A percentile compares a stretch with the other conserved stretches of the same genome.
These are phyloP conservation scores for Callipepla squamata DNA, from an alignment of 2,113 vertebrate species.

Conservation along the genomic window DNA sequence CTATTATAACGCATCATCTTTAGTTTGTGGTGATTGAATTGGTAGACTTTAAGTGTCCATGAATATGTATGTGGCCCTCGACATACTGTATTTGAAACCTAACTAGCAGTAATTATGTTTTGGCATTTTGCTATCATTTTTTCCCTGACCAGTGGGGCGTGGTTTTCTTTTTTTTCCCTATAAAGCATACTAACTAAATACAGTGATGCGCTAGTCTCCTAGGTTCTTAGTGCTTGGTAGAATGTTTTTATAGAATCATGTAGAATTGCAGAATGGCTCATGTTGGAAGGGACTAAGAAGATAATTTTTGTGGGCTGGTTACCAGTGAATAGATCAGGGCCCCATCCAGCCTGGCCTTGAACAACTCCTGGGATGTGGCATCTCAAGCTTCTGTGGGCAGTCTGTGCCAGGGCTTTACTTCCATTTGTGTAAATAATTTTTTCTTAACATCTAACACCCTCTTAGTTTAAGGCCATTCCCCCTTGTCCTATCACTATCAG, in stretches of 20 bases:
- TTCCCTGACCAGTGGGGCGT: neutral
- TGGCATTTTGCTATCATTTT: neutral
- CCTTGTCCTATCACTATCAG: no score
- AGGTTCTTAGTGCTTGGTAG: neutral
- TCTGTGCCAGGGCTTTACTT: no score
- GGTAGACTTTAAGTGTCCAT: neutral
- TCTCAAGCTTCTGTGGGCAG: no score
- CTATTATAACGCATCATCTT: neutral
- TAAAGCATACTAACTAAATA: fast-evolving
- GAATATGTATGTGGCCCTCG: neutral
- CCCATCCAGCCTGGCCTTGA: no score
- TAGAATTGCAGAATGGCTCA: neutral
- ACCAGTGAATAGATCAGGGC: no score
- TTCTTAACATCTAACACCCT: no score
- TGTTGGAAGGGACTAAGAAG: no score
- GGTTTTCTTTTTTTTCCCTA: neutral
- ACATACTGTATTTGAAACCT: neutral
- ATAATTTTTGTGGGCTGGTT: no score
- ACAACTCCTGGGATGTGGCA: no score
- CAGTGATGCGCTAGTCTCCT: neutral
- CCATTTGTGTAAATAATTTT: no score
- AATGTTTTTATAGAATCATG: neutral
- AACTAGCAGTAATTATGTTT: neutral
- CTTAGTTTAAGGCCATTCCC: no score
- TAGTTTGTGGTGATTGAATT: neutral